A percentile compares a stretch with the other conserved stretches of the same genome.
Conservation (phyloP, 2,888 invertebrate genomes). For the Andrena chrysosceles region DNA sequence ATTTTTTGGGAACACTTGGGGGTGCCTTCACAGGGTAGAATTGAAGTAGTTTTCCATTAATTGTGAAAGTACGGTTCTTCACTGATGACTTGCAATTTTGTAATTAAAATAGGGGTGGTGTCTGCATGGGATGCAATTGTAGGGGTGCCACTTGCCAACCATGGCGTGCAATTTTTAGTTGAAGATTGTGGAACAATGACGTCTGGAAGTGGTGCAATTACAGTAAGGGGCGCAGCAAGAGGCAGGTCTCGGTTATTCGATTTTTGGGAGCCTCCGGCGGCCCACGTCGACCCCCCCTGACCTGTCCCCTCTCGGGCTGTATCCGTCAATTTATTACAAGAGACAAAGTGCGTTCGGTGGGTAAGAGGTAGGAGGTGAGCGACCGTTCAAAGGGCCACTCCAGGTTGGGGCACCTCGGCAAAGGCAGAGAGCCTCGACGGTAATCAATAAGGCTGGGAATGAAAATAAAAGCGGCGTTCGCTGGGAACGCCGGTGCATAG, state of each 20-base stretch:
- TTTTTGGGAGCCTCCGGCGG: neutral
- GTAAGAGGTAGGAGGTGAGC: constrained; percentile 54
- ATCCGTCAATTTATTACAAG: constrained; percentile 38
- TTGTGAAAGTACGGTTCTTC: too few species aligned
- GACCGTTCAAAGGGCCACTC: constrained; percentile 60
- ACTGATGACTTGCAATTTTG: too few species aligned
- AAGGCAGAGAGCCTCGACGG: constrained; percentile 11
- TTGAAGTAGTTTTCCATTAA: too few species aligned
- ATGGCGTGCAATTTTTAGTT: too few species aligned
- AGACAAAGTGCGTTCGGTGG: constrained; percentile 48
- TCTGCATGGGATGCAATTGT: too few species aligned
- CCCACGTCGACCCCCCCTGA: neutral
- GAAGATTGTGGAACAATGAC: too few species aligned
- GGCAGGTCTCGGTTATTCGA: constrained; percentile 4
- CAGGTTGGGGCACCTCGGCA: constrained; percentile 32
- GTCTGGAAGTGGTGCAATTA: too few species aligned
- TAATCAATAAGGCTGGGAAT: constrained; percentile 48
- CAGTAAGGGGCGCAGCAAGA: neutral
- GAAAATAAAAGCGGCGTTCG: constrained; percentile 40
- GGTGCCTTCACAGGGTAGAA: too few species aligned
- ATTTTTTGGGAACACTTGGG: too few species aligned
- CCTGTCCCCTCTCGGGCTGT: neutral
- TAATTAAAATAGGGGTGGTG: too few species aligned
- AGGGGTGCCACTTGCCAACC: too few species aligned
- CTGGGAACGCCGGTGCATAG: constrained; percentile 14